Percentiles rank a stretch among this genome's conserved stretches.
Conservation (phyloP, 2,113 vertebrate species). For the Hippocampus mohnikei region DNA sequence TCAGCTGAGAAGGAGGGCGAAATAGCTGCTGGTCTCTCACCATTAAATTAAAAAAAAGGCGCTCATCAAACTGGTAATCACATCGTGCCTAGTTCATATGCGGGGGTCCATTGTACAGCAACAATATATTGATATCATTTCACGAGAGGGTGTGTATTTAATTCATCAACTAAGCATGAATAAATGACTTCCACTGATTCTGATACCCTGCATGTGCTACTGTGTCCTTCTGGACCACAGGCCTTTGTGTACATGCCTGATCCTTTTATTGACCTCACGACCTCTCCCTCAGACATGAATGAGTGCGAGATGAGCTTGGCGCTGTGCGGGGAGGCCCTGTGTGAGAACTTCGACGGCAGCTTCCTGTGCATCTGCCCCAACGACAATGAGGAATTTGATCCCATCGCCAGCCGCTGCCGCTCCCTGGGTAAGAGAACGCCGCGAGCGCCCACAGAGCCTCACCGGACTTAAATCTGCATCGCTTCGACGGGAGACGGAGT, state of each 20-base stretch:
- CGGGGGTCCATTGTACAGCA: background rate
- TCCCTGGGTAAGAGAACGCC: slow-evolving; percentile 65
- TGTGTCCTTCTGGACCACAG: slow-evolving; percentile 1
- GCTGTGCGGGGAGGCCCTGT: slow-evolving; percentile 72
- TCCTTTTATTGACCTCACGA: slow-evolving; percentile 33
- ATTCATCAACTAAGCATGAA: background rate
- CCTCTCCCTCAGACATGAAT: slow-evolving; percentile 66
- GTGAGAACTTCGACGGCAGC: slow-evolving; percentile 78
- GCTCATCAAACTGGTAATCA: too few relatives aligned
- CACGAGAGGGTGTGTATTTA: background rate
- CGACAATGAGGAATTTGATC: slow-evolving; percentile 79
- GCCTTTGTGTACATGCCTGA: slow-evolving; percentile 22
- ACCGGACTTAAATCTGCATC: slow-evolving; percentile 54
- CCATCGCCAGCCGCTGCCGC: slow-evolving; percentile 69
- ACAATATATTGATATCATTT: background rate
- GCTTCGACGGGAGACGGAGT: slow-evolving; percentile 54
- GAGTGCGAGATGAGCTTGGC: slow-evolving; percentile 75
- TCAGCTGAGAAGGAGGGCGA: too few relatives aligned
- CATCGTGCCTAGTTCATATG: too few relatives aligned
- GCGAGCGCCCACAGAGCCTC: slow-evolving; percentile 49
- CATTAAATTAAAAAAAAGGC: too few relatives aligned
- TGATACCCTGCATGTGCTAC: background rate
- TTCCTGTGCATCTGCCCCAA: slow-evolving; percentile 80
- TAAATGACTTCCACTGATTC: background rate
- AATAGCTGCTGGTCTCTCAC: too few relatives aligned